Conservation (phyloP, 2,888 invertebrate genomes). For the Catotricha subobsoleta region DNA sequence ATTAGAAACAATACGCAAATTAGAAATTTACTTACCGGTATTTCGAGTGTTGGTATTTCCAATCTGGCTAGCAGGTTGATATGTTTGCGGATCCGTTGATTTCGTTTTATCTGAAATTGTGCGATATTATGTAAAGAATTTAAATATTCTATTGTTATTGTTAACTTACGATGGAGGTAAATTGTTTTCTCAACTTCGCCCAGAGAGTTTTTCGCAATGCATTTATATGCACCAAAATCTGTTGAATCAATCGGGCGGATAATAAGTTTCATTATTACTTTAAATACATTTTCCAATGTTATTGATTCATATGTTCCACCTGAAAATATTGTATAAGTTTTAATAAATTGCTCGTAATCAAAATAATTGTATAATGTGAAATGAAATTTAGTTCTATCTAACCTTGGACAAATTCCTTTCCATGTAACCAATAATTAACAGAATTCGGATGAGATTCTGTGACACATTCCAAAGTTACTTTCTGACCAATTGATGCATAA, state of each 20-base stretch:
- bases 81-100: conserved; percentile 3
- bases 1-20: too few species aligned
- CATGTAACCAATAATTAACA: conserved; percentile 27
- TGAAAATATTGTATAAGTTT: conserved; percentile 18
- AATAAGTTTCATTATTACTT: conserved; percentile 54
- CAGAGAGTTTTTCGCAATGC: conserved; percentile 62
- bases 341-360: not conserved
- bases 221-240: conserved; percentile 64
- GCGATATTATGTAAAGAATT: not conserved
- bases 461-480: conserved; percentile 24
- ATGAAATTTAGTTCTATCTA: not conserved
- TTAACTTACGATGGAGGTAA: conserved; percentile 12
- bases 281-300: conserved; percentile 53
- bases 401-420: conserved; percentile 9
- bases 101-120: conserved; percentile 8
- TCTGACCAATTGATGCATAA: conserved; percentile 24
- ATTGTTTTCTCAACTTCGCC: conserved; percentile 37
- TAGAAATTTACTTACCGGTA: conserved; percentile 2
- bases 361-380: not conserved
- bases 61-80: conserved; percentile 3
- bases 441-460: conserved; percentile 27
- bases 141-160: not conserved
- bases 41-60: conserved; percentile 3
- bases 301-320: conserved; percentile 30
- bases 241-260: conserved; percentile 42